These are phyloP conservation scores for Microchirus variegatus DNA, from an alignment of 2,797 vertebrate genomes.

Conservation along the genomic window DNA sequence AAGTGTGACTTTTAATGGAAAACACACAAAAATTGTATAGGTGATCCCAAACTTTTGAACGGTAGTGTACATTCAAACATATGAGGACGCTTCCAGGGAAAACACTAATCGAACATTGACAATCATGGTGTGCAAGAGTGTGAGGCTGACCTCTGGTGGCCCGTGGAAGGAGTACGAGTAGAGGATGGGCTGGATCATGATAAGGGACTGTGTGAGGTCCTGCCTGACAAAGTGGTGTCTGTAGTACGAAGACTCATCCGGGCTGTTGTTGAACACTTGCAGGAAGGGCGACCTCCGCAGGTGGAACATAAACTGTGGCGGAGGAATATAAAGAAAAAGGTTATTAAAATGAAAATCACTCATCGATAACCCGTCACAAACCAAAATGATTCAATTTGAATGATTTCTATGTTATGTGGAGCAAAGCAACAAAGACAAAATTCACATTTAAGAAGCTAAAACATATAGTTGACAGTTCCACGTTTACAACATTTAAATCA, in stretches of 20 bases:
- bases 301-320: slow-evolving; percentile 95
- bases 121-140: slow-evolving; percentile 10
- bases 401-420: too few relatives aligned
- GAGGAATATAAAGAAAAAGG: not conserved
- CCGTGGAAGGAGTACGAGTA: slow-evolving; percentile 97
- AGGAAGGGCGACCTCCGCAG: slow-evolving; percentile 95
- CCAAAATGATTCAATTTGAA: too few relatives aligned
- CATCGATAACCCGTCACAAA: too few relatives aligned
- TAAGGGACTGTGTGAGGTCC: slow-evolving; percentile 96
- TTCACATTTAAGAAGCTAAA: too few relatives aligned
- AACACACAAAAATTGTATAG: too few relatives aligned
- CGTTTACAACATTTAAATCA: too few relatives aligned
- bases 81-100: not conserved
- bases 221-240: slow-evolving; percentile 95
- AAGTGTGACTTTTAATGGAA: too few relatives aligned
- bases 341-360: not conserved
- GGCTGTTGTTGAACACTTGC: slow-evolving; percentile 98
- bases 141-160: slow-evolving; percentile 92
- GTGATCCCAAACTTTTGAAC: too few relatives aligned
- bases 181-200: slow-evolving; percentile 98
- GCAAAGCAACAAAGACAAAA: too few relatives aligned
- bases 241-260: slow-evolving; percentile 96
- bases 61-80: too few relatives aligned
- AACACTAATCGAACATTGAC: not conserved
- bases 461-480: too few relatives aligned